Evolutionary conservation across 2,113 vertebrate species (phyloP).

Genomic region (Lophotis ruficrista): DNA sequence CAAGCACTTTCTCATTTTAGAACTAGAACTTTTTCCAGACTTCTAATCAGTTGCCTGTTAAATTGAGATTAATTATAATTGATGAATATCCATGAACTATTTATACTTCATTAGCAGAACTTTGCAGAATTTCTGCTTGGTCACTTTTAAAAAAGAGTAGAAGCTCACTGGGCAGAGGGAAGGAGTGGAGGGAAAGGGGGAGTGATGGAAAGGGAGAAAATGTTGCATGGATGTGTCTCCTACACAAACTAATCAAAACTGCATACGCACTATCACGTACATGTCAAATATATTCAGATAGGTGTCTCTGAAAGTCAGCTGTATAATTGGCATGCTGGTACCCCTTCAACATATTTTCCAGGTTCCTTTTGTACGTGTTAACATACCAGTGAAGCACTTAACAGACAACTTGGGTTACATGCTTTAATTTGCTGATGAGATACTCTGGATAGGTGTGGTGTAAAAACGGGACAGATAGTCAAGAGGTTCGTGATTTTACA

Average conservation of each 20-base stretch:
- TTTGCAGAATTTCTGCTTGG: background rate
- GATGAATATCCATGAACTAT: background rate
- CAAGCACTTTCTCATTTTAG: background rate
- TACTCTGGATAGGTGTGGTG: no score
- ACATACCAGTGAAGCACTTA: background rate
- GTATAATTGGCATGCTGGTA: background rate
- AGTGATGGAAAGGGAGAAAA: background rate
- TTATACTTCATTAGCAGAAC: background rate
- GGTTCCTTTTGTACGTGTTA: background rate
- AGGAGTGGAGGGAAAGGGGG: background rate
- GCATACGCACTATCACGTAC: no score
- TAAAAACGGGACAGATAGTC: background rate
- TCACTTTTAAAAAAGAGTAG: background rate
- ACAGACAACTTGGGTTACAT: background rate
- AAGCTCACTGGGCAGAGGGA: background rate
- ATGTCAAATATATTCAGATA: background rate
- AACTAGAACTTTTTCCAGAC: background rate
- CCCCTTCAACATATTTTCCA: background rate
- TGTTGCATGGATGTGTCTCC: background rate
- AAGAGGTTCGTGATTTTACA: background rate
- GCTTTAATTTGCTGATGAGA: background rate
- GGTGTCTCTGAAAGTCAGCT: background rate
- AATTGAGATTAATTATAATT: constrained; percentile 21
- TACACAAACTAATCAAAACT: background rate
- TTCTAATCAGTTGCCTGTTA: background rate